phyloP scores from a whole-genome alignment of 2,797 vertebrate species.

The Aratinga solstitialis region DNA sequence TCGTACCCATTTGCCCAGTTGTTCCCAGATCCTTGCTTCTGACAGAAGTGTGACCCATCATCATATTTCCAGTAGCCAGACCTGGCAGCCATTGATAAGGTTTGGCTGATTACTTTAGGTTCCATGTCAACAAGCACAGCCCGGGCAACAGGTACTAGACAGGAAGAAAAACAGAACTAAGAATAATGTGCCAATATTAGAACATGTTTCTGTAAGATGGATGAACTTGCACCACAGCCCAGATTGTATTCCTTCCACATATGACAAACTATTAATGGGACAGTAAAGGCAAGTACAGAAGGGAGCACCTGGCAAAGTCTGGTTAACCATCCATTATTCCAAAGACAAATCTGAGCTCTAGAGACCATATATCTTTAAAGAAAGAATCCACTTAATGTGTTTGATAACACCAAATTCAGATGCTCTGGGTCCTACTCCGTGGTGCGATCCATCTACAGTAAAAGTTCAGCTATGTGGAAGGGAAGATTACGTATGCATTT shows the following conservation, averaged over 20 bases:
- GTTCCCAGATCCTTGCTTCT: constrained; percentile 96
- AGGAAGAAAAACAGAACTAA: background rate
- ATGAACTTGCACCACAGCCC: fast-evolving
- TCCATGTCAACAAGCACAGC: constrained; percentile 97
- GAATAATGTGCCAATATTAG: background rate
- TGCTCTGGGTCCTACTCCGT: background rate
- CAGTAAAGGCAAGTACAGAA: background rate
- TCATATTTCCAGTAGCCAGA: constrained; percentile 88
- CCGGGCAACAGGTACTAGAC: constrained; percentile 81
- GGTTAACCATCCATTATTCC: background rate
- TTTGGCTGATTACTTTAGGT: constrained; percentile 91
- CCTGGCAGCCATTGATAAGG: constrained; percentile 78
- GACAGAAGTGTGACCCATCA: constrained; percentile 84
- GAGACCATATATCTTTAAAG: background rate
- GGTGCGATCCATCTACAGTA: background rate
- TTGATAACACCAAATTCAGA: background rate
- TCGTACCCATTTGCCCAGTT: constrained; percentile 98
- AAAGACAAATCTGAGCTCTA: background rate
- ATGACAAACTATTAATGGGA: background rate
- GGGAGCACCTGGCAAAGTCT: background rate
- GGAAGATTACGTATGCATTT: background rate
- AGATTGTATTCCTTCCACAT: background rate
- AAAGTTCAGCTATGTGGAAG: background rate
- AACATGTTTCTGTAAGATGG: background rate
- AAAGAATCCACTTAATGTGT: background rate